Conservation (phyloP, 2,113 vertebrate species). For the Gymnobelideus leadbeateri region DNA sequence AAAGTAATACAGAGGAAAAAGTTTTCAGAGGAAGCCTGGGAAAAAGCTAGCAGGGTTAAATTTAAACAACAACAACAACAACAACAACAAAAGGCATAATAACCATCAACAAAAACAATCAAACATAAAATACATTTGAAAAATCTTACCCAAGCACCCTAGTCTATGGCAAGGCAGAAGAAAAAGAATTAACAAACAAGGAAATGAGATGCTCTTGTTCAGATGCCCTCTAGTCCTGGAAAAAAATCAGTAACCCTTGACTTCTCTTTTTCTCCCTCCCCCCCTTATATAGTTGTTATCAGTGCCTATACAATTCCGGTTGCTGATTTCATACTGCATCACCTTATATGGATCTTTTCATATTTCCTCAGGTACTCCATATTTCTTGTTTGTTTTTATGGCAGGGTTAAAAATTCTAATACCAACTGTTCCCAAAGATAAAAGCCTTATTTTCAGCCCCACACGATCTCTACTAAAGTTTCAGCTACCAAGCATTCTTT, state of each 20-base stretch:
- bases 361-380: neutral
- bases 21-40: neutral
- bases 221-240: neutral
- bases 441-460: neutral
- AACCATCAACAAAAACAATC: neutral
- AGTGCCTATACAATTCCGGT: neutral
- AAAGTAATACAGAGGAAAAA: neutral
- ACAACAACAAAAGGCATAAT: neutral
- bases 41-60: neutral
- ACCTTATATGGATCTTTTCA: neutral
- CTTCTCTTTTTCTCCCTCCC: neutral
- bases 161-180: neutral
- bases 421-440: neutral
- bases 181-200: neutral
- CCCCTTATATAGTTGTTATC: neutral
- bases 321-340: neutral
- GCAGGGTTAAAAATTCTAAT: constrained; percentile 11
- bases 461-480: neutral
- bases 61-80: neutral
- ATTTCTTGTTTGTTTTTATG: neutral
- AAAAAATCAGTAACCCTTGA: neutral
- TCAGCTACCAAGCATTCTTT: constrained; percentile 3
- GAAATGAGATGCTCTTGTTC: neutral
- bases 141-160: neutral
- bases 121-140: neutral